Percentiles rank a stretch among this genome's conserved stretches.
phyloP scores from a whole-genome alignment of 2,113 vertebrate genomes.

The Mormyrus iriodes region DNA sequence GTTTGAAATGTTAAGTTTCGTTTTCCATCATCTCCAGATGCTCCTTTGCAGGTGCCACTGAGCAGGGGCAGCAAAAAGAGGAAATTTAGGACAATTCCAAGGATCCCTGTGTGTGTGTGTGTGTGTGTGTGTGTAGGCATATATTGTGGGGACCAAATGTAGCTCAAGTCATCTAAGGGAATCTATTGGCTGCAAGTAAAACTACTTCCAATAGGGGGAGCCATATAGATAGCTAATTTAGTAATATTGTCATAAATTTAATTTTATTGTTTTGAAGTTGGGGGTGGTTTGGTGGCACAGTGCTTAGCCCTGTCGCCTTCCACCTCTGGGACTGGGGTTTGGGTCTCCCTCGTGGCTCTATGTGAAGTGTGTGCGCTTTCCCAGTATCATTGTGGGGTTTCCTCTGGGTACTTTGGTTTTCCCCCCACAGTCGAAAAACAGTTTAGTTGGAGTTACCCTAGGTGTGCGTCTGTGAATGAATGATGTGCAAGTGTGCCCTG shows the following conservation, averaged over 20 bases:
- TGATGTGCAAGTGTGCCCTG: neutral
- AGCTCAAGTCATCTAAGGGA: neutral
- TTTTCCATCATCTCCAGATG: neutral
- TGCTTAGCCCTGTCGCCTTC: neutral
- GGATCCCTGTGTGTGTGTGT: neutral
- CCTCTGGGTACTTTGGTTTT: neutral
- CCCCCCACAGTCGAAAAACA: neutral
- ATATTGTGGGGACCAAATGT: neutral
- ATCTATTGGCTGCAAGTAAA: neutral
- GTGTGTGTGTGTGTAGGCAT: neutral
- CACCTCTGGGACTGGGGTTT: neutral
- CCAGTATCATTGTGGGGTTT: neutral
- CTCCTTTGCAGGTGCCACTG: neutral
- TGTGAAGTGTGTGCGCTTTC: neutral
- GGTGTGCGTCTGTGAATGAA: neutral
- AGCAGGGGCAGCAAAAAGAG: neutral
- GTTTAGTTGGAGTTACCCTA: neutral
- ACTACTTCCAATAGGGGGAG: neutral
- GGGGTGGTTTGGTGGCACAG: too few species aligned
- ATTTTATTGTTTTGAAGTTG: neutral
- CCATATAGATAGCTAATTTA: neutral
- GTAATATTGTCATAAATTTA: neutral
- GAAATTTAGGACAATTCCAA: neutral
- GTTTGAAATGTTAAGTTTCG: neutral
- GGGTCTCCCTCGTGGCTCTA: neutral